These are phyloP conservation scores for Ailuropoda melanoleuca DNA, from an alignment of 2,113 vertebrate genomes.

Conservation along the genomic window DNA sequence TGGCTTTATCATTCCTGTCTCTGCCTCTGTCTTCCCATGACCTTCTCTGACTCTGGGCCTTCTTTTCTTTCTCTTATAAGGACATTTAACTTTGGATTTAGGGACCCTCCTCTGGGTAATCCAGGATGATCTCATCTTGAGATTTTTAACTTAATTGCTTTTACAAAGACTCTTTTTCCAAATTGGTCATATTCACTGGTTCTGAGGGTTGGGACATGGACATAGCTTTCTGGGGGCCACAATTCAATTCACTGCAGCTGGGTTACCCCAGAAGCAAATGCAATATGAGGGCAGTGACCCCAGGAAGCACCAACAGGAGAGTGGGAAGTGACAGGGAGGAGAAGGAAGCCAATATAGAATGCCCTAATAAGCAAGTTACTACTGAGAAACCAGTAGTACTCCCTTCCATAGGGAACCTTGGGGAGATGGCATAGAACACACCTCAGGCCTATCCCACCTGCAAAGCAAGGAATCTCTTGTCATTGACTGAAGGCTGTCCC, in stretches of 20 bases:
- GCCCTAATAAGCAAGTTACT: neutral
- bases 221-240: neutral
- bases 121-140: neutral
- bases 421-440: neutral
- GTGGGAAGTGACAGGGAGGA: neutral
- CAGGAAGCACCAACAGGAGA: neutral
- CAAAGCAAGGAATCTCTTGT: neutral
- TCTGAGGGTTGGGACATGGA: neutral
- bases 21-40: neutral
- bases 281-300: neutral
- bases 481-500: neutral
- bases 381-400: neutral
- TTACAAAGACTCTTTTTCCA: neutral
- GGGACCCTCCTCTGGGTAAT: neutral
- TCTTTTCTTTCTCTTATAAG: neutral
- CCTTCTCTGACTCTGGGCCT: neutral
- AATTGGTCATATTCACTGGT: neutral
- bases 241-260: neutral
- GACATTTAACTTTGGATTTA: neutral
- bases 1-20: neutral
- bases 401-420: neutral
- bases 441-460: neutral
- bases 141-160: neutral
- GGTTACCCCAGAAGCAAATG: neutral
- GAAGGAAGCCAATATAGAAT: neutral